Evolutionary conservation across 2,113 vertebrate species (phyloP).

Genomic region (Sylvilagus bachmani): DNA sequence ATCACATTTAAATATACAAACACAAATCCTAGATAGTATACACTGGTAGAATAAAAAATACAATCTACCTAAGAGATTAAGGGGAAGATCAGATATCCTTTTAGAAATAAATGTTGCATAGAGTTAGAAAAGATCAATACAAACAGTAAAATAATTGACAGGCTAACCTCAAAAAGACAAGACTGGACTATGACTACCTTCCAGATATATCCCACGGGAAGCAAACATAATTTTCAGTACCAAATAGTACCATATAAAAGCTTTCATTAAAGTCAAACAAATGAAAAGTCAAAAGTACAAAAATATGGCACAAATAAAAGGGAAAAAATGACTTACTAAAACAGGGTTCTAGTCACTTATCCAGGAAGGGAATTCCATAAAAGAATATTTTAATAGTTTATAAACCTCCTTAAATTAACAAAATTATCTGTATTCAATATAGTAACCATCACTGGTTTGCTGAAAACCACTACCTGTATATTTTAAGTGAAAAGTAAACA

Average conservation of each 20-base stretch:
- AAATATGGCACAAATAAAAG: slow-evolving; percentile 58
- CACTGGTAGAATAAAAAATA: slow-evolving; percentile 63
- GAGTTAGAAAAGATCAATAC: slow-evolving; percentile 30
- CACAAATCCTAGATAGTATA: slow-evolving; percentile 31
- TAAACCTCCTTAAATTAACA: slow-evolving; percentile 61
- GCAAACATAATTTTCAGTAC: slow-evolving; percentile 51
- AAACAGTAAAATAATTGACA: slow-evolving; percentile 47
- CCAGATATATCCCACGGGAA: slow-evolving; percentile 22
- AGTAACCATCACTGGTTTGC: slow-evolving; percentile 47
- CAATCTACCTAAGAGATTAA: slow-evolving; percentile 52
- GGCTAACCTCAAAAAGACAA: slow-evolving; percentile 39
- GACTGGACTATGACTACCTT: slow-evolving; percentile 35
- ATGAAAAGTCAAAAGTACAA: slow-evolving; percentile 65
- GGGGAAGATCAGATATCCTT: slow-evolving; percentile 23
- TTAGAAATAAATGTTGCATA: slow-evolving; percentile 28
- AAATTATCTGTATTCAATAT: slow-evolving; percentile 47
- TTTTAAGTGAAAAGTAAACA: slow-evolving; percentile 44
- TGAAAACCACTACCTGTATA: slow-evolving; percentile 28
- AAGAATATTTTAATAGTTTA: slow-evolving; percentile 67
- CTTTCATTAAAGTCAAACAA: slow-evolving; percentile 65
- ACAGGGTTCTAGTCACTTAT: slow-evolving; percentile 59
- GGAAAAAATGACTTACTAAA: slow-evolving; percentile 69
- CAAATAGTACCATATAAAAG: slow-evolving; percentile 32
- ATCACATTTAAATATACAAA: slow-evolving; percentile 63
- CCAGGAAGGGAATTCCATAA: slow-evolving; percentile 45